Evolutionary conservation across 2,888 invertebrate genomes (phyloP).

Genomic region (Cryptocheilus praepositus): DNA sequence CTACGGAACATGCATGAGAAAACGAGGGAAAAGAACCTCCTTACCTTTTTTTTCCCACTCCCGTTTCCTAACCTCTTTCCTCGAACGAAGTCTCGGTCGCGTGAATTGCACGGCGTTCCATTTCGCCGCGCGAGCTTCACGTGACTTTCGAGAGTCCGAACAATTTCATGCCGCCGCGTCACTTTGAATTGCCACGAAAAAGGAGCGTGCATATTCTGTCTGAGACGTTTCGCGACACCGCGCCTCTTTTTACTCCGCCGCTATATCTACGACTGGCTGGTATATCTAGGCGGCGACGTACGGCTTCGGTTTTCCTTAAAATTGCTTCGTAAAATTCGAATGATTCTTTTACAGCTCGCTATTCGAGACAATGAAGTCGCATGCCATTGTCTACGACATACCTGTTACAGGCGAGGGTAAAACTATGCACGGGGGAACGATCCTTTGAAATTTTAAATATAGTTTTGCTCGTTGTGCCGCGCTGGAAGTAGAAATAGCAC

Average conservation of each 20-base stretch:
- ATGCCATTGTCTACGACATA: no score
- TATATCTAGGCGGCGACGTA: no score
- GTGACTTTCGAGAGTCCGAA: slow-evolving; percentile 33
- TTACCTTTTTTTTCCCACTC: slow-evolving; percentile 1
- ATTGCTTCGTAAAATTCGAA: no score
- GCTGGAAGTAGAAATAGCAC: slow-evolving; percentile 22
- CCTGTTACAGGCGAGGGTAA: background rate
- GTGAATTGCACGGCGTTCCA: slow-evolving; percentile 39
- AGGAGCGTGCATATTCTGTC: slow-evolving; percentile 6
- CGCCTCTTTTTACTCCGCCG: no score
- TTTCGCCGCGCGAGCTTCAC: slow-evolving; percentile 41
- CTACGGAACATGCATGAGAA: slow-evolving; percentile 19
- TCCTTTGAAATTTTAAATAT: slow-evolving; percentile 42
- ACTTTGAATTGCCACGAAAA: slow-evolving; percentile 12
- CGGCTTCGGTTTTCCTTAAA: no score
- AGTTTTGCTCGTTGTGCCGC: slow-evolving; percentile 27
- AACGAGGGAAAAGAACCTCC: slow-evolving; percentile 13
- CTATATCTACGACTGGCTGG: no score
- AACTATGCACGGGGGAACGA: slow-evolving; percentile 10
- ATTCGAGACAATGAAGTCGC: no score
- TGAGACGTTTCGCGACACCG: no score
- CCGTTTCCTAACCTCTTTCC: slow-evolving; percentile 4
- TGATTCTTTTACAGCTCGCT: no score
- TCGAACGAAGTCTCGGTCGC: slow-evolving; percentile 12
- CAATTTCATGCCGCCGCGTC: slow-evolving; percentile 43